These are phyloP conservation scores for Leptobrachium leishanense DNA, from an alignment of 2,113 vertebrate species.

Conservation along the genomic window DNA sequence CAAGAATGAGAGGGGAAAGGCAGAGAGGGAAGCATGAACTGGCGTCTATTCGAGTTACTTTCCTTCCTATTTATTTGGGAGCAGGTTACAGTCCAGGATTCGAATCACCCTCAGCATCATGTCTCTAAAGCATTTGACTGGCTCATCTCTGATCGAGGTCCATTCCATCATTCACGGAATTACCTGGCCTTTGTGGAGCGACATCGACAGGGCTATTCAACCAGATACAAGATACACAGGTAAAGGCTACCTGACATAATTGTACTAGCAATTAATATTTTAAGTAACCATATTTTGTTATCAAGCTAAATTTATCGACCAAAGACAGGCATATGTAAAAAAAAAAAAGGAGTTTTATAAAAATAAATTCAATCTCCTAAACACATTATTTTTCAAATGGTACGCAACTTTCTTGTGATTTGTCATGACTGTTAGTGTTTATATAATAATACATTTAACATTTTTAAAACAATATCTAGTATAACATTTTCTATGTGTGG, in stretches of 20 bases:
- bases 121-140: constrained; percentile 99
- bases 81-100: constrained; percentile 96
- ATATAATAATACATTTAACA: too few species aligned
- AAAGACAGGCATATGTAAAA: too few species aligned
- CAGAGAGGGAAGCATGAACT: constrained; percentile 99
- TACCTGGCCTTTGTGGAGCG: constrained; percentile 99
- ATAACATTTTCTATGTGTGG: too few species aligned
- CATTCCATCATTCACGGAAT: constrained; percentile 98
- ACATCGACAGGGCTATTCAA: constrained; percentile 99
- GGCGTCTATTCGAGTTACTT: constrained; percentile 99
- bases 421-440: too few species aligned
- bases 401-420: too few species aligned
- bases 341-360: too few species aligned
- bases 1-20: constrained; percentile 99
- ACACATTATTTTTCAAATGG: too few species aligned
- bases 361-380: too few species aligned
- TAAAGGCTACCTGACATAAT: constrained; percentile 54
- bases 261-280: not conserved
- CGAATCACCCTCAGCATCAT: constrained; percentile 93
- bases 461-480: too few species aligned
- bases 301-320: too few species aligned
- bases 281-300: too few species aligned
- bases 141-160: constrained; percentile 99
- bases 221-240: constrained; percentile 99
- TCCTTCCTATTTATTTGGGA: constrained; percentile 99